Percentiles rank a stretch among this genome's conserved stretches.
Conservation (phyloP, 2,888 invertebrate species). For the Limnephilus rhombicus region DNA sequence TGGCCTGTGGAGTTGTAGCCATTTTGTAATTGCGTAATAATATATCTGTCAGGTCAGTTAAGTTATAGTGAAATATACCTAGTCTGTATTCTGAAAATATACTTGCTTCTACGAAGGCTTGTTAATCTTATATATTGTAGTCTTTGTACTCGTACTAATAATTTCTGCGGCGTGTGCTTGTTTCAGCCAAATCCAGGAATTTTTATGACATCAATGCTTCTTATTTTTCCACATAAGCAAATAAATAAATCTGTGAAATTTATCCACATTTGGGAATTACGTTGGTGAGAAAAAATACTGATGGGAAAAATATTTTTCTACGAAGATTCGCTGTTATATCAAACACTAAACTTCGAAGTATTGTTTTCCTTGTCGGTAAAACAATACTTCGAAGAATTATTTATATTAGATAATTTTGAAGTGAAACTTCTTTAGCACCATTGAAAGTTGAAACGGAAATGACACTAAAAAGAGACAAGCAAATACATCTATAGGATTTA, state of each 20-base stretch:
- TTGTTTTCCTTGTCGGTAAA: too few species aligned
- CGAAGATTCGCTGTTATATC: not conserved
- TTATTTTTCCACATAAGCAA: not conserved
- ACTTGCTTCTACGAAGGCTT: not conserved
- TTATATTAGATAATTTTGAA: too few species aligned
- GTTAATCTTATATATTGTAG: not conserved
- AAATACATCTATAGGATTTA: too few species aligned
- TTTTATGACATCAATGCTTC: not conserved
- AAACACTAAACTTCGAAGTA: too few species aligned
- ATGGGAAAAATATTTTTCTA: not conserved
- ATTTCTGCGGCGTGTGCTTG: not conserved
- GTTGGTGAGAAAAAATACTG: not conserved
- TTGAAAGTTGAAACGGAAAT: too few species aligned
- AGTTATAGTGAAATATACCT: too few species aligned
- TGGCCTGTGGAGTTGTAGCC: too few species aligned
- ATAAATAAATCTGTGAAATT: not conserved
- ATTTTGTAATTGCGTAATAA: too few species aligned
- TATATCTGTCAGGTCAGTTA: too few species aligned
- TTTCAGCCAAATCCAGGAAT: not conserved
- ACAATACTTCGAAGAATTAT: not conserved
- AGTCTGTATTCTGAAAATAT: too few species aligned
- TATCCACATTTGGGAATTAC: not conserved
- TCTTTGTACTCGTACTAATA: not conserved
- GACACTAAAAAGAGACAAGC: too few species aligned
- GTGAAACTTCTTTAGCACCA: too few species aligned